phyloP scores from a whole-genome alignment of 2,888 invertebrate genomes.

The Exephanes ischioxanthus region DNA sequence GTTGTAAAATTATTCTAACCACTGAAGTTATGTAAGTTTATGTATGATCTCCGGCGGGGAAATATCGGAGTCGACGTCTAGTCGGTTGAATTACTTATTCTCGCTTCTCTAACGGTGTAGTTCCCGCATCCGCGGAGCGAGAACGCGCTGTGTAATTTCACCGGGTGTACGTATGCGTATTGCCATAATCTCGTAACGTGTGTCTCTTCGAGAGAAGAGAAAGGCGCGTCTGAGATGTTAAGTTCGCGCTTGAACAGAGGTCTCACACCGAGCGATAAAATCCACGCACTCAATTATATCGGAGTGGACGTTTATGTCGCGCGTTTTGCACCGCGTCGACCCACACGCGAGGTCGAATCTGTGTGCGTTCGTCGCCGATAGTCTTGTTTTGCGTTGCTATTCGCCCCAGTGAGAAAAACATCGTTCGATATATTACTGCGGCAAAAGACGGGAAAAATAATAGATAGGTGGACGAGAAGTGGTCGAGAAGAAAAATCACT shows the following conservation, averaged over 20 bases:
- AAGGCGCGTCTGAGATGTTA: constrained; percentile 51
- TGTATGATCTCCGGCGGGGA: constrained; percentile 23
- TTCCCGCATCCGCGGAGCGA: constrained; percentile 38
- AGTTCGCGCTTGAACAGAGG: constrained; percentile 37
- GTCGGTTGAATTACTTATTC: constrained; percentile 53
- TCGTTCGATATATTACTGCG: constrained; percentile 4
- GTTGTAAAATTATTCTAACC: constrained; percentile 52
- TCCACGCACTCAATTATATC: constrained; percentile 70
- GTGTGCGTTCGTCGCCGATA: constrained; percentile 43
- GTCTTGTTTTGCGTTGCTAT: constrained; percentile 26
- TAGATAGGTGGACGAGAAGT: background rate
- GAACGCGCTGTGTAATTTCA: constrained; percentile 35
- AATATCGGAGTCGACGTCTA: constrained; percentile 46
- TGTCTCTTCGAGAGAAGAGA: constrained; percentile 49
- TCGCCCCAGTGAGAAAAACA: constrained; percentile 1
- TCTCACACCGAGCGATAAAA: constrained; percentile 62
- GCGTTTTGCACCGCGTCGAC: constrained; percentile 64
- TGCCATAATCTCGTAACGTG: constrained; percentile 12
- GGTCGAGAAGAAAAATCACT: background rate
- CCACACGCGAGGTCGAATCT: constrained; percentile 55
- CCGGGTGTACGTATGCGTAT: constrained; percentile 19
- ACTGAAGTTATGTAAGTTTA: constrained; percentile 38
- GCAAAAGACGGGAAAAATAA: background rate
- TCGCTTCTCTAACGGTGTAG: constrained; percentile 46
- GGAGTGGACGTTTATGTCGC: constrained; percentile 66